Evolutionary conservation across 2,888 invertebrate species (phyloP), one percentile per base, ranked within the genome.

Genomic region (Aelia acuminata): DNA sequence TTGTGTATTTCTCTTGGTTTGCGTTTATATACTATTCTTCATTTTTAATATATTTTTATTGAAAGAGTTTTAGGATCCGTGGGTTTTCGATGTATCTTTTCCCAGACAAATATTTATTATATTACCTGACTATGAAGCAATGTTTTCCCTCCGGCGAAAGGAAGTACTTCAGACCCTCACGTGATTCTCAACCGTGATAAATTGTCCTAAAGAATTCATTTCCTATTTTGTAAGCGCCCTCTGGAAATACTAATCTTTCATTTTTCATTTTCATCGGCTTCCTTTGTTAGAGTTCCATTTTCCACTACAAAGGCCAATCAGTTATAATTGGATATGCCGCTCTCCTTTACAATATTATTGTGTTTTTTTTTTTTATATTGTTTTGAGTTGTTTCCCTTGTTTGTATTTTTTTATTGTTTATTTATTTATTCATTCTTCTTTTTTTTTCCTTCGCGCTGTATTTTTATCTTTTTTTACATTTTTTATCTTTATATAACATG

Each of bases 231-330:
- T 70, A 70, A 70, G 63, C 63, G 63, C 63, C 31, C 35, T 35
- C 63, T 70, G 7, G 31, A 70, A 70, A 70, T 70, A 70, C 63
- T 70, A 70, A 70, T 70, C 63, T 70, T 70, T 70, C 63, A 70
- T 70, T 70, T 70, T 70, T 70, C 63, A 70, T 70, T 70, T 35
- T 35, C 63, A 70, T 70, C 63, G 63, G 63, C 35, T 70, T 18
- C 20, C 63, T 70, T 70, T 70, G 63, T 70, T 11, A 70, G 63
- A 70, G 63, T 70, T 70, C 35, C 63, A 70, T 70, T 70, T 70
- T 70, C 63, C 63, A 35, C 18, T 70, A 70, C 63, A 70, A 70
- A 70, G 63, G 31, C 63, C 63, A 70, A 70, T 70, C 63, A 70
- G 63, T 70, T 70, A 70, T 70, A 70, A 70, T 70, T 70, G 63